Percentiles rank a stretch among this genome's conserved stretches.
Evolutionary conservation across 2,888 invertebrate genomes (phyloP).

Genomic region (Vesta saturnalis): DNA sequence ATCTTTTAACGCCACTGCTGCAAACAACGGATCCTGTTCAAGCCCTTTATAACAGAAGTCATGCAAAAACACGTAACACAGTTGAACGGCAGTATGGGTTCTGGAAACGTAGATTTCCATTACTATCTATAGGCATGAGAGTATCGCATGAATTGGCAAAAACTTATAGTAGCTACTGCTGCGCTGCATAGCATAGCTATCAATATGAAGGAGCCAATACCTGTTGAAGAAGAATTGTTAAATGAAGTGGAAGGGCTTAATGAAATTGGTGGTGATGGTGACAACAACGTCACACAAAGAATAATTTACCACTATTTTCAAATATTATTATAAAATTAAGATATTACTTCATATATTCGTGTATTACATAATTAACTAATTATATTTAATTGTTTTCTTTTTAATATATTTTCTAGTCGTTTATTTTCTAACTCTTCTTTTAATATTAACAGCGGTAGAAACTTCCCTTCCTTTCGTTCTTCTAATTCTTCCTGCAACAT

Average conservation of each 20-base stretch:
- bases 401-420: not conserved
- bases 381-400: no score
- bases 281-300: not conserved
- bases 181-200: not conserved
- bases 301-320: no score
- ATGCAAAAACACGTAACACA: no score
- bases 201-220: not conserved
- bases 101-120: not conserved
- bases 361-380: not conserved
- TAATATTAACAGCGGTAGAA: not conserved
- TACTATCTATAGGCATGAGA: not conserved
- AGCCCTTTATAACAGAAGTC: not conserved
- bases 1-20: no score
- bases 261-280: no score
- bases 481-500: no score
- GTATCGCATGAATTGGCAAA: no score
- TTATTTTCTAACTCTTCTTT: not conserved
- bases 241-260: no score
- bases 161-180: not conserved
- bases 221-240: no score
- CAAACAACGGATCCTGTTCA: not conserved
- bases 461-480: no score
- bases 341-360: not conserved
- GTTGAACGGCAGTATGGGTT: no score
- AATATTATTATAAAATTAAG: no score